These are phyloP conservation scores for Denticeps clupeoides DNA, from an alignment of 2,797 vertebrate species.

Conservation along the genomic window DNA sequence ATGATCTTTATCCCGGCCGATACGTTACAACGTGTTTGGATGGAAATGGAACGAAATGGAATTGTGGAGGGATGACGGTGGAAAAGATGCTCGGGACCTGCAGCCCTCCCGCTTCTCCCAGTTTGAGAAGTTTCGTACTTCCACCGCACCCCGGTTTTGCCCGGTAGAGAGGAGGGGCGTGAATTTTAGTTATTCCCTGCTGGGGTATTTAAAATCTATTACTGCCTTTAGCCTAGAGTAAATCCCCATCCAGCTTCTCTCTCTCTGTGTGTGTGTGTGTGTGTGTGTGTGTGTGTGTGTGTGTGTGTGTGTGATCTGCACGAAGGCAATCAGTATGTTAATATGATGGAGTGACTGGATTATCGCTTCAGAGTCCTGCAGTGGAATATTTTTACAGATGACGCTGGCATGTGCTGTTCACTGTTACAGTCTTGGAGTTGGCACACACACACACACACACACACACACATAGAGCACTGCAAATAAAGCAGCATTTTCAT, in stretches of 20 bases:
- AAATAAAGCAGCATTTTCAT: too few relatives aligned
- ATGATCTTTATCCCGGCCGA: too few relatives aligned
- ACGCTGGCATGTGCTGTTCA: too few relatives aligned
- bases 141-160: too few relatives aligned
- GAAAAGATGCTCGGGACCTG: too few relatives aligned
- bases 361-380: constrained; percentile 25
- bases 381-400: constrained; percentile 16
- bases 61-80: too few relatives aligned
- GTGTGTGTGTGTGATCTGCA: constrained; percentile 15
- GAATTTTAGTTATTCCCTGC: constrained; percentile 39
- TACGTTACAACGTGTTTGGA: too few relatives aligned
- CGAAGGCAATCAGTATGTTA: constrained; percentile 38
- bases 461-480: neutral
- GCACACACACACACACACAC: neutral
- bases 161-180: constrained; percentile 6
- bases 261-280: constrained; percentile 12
- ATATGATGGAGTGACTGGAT: constrained; percentile 36
- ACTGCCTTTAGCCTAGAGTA: constrained; percentile 64
- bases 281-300: constrained; percentile 14
- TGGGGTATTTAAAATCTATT: constrained; percentile 65
- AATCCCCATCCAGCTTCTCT: neutral
- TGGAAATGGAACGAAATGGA: too few relatives aligned
- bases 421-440: too few relatives aligned
- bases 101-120: too few relatives aligned
- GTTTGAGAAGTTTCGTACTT: too few relatives aligned